These are phyloP conservation scores for Euura lappo DNA, from an alignment of 1,140 invertebrate species.

Conservation along the genomic window DNA sequence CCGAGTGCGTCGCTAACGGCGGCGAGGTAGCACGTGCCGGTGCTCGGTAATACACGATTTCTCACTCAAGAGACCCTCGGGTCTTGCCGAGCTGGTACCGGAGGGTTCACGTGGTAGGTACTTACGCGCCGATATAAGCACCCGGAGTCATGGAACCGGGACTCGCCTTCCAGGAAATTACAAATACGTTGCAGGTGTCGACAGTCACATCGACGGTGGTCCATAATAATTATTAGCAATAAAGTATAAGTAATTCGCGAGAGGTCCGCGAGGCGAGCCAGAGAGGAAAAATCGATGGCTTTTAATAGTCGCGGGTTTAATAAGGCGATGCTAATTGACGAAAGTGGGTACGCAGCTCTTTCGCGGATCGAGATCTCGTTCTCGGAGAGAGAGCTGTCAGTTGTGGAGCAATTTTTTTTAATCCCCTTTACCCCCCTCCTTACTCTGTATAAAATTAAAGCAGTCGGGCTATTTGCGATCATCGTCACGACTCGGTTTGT, in stretches of 20 bases:
- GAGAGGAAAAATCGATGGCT: neutral
- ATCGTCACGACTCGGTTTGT: neutral
- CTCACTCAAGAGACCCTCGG: neutral
- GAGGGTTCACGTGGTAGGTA: too few relatives aligned
- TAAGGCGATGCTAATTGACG: constrained; percentile 6
- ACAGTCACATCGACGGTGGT: neutral
- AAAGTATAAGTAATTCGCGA: neutral
- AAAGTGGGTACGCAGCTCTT: neutral
- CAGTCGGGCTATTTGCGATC: neutral
- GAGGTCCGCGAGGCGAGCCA: neutral
- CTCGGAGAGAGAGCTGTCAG: neutral
- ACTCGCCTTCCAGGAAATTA: neutral
- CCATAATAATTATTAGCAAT: neutral
- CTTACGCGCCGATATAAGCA: too few relatives aligned
- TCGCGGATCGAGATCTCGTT: too few relatives aligned
- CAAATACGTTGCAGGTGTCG: neutral
- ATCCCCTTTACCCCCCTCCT: too few relatives aligned
- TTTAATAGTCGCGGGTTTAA: neutral
- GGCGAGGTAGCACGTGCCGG: neutral
- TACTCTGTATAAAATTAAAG: neutral
- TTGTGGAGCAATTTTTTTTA: neutral
- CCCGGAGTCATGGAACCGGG: neutral
- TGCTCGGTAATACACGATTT: neutral
- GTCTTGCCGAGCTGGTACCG: neutral
- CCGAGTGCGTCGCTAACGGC: neutral